Evolutionary conservation across 2,113 vertebrate genomes (phyloP), one percentile per base, ranked within the genome.

Genomic region (Rutilus rutilus): DNA sequence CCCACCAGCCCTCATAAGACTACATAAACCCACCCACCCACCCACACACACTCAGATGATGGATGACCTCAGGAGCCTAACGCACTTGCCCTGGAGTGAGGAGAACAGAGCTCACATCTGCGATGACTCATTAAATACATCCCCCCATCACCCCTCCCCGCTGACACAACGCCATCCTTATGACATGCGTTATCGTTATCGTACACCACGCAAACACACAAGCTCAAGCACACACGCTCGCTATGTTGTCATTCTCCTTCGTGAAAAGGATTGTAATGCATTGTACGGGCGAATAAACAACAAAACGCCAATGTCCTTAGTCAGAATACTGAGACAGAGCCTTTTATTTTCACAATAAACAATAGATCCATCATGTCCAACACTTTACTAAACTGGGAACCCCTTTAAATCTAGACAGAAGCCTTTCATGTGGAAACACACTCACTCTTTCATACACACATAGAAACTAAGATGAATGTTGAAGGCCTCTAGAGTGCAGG

Each of bases 51-150:
- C 54, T 54, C 85, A 79, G 73, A 90, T 90, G 89, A 90, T 76
- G 67, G 79, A 90, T 74, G 87, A 88, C 78, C 86, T 88, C 79
- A 88, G 12, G 74, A 88, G 85, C 77, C n/a, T 79, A 86, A 83
- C 81, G 15, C 67, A 25, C 80, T 84, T 60, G 81, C 77, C 57
- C 71, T 78, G 64, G 77, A 85, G 78, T 85, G 78, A 82, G 50
- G 79, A 67, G 69, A 71, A 60, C 75, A 59, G 67, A 76, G 69
- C 71, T 76, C 60, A 76, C 85, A 85, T 90, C 89, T 86, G 87
- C 73, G 85, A 82, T 90, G 89, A 90, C 78, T 86, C 89, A 88
- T 65, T 39, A 47, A 54, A 78, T 82, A 85, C 47, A 39, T 10
- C 30, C 30, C 82, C 33, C 67, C 42, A 42, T 42, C 50, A 45